Conservation (phyloP, 2,888 invertebrate genomes). For the Drosophila lacicola region DNA sequence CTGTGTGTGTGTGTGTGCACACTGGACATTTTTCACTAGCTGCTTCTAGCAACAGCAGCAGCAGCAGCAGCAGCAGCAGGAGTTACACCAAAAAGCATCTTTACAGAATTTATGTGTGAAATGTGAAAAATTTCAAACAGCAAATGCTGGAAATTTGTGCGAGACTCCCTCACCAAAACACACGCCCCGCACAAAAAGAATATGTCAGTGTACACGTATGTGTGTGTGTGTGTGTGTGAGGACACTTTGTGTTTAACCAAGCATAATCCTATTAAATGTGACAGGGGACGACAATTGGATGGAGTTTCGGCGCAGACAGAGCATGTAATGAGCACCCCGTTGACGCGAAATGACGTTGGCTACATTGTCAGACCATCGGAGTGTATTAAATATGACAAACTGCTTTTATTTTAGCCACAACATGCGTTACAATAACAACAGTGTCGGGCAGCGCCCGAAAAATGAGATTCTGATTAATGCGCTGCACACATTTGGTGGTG, state of each 20-base stretch:
- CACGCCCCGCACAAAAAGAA: not conserved
- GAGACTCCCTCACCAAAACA: constrained; percentile 31
- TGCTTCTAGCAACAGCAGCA: constrained; percentile 40
- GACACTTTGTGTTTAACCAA: constrained; percentile 75
- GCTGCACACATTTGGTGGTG: constrained; percentile 35
- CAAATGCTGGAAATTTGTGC: constrained; percentile 65
- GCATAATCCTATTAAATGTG: constrained; percentile 79
- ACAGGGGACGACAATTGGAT: constrained; percentile 78
- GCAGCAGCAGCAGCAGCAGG: constrained; percentile 36
- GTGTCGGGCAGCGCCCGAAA: constrained; percentile 22
- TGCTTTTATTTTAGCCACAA: constrained; percentile 56
- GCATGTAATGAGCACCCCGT: constrained; percentile 38
- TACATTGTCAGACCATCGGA: constrained; percentile 61
- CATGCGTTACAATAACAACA: constrained; percentile 37
- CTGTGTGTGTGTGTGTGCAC: constrained; percentile 20
- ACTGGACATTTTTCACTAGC: constrained; percentile 78
- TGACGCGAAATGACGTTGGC: constrained; percentile 5
- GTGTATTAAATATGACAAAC: constrained; percentile 77
- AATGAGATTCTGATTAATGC: constrained; percentile 81
- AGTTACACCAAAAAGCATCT: constrained; percentile 49
- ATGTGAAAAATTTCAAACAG: constrained; percentile 75
- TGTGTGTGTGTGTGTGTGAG: constrained; percentile 39
- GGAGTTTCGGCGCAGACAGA: constrained; percentile 56
- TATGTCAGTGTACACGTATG: not conserved
- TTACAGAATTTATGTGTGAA: constrained; percentile 70